phyloP scores from a whole-genome alignment of 2,888 invertebrate genomes.

The Pseudanteris insignis region DNA sequence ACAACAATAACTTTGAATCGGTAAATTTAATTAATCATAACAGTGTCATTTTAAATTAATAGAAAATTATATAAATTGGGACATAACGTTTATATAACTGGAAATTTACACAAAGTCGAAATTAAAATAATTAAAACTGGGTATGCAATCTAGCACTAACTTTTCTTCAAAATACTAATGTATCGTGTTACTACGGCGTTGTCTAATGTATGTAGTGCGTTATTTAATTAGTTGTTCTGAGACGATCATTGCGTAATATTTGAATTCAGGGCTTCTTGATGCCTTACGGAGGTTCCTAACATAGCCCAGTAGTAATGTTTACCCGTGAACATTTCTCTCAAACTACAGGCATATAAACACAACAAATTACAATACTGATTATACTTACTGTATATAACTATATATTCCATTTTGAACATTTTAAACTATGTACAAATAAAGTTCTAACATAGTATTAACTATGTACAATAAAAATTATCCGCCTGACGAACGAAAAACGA shows the following conservation, averaged over 20 bases:
- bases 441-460: too few species aligned
- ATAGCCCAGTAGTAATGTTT: slow-evolving; percentile 42
- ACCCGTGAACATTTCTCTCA: slow-evolving; percentile 15
- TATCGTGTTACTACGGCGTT: slow-evolving; percentile 17
- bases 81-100: neutral
- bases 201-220: slow-evolving; percentile 18
- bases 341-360: slow-evolving; percentile 5
- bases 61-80: slow-evolving; percentile 18
- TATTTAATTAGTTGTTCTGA: slow-evolving; percentile 11
- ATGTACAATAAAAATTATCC: too few species aligned
- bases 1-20: too few species aligned
- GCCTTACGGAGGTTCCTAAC: slow-evolving; percentile 59
- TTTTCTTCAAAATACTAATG: slow-evolving; percentile 25
- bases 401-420: too few species aligned
- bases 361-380: too few species aligned
- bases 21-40: slow-evolving; percentile 12
- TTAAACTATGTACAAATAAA: too few species aligned
- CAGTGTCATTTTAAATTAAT: slow-evolving; percentile 9
- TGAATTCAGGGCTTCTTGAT: slow-evolving; percentile 54
- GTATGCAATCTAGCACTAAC: too few species aligned
- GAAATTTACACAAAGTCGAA: slow-evolving; percentile 6
- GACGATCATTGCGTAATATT: slow-evolving; percentile 24
- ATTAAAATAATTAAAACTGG: slow-evolving; percentile 6
- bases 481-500: too few species aligned
- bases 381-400: too few species aligned